phyloP scores from a whole-genome alignment of 35 echinoderm and acorn worm genomes.

The Apostichopus japonicus region DNA sequence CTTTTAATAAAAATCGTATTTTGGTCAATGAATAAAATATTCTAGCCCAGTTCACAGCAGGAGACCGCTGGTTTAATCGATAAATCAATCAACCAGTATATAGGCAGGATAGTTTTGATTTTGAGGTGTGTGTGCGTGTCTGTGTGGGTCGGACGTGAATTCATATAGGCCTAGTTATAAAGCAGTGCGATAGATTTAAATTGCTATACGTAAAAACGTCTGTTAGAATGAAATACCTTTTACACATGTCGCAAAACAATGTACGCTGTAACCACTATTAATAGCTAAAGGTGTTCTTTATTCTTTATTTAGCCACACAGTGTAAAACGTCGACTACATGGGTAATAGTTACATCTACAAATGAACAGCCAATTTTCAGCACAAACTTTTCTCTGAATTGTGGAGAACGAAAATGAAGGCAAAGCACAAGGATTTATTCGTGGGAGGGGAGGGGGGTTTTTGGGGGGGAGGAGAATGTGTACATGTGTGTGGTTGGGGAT shows the following conservation, averaged over 20 bases:
- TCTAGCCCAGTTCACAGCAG: not conserved
- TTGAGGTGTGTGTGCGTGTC: not conserved
- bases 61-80: not conserved
- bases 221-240: too few relatives aligned
- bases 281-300: too few relatives aligned
- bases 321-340: too few relatives aligned
- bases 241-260: too few relatives aligned
- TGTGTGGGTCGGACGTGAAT: not conserved
- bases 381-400: too few relatives aligned
- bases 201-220: too few relatives aligned
- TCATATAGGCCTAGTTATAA: not conserved
- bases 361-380: too few relatives aligned
- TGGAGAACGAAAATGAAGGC: too few relatives aligned
- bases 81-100: not conserved
- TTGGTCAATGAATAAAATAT: not conserved
- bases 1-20: not conserved
- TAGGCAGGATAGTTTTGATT: not conserved
- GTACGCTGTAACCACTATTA: too few relatives aligned
- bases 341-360: too few relatives aligned
- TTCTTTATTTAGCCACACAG: too few relatives aligned
- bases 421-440: not conserved
- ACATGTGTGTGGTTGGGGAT: not conserved
- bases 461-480: not conserved
- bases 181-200: not conserved
- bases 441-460: too few relatives aligned